Percentiles rank a stretch among this genome's conserved stretches.
These are phyloP conservation scores for Pseudonaja textilis DNA, from an alignment of 2,113 vertebrate species.

Conservation along the genomic window DNA sequence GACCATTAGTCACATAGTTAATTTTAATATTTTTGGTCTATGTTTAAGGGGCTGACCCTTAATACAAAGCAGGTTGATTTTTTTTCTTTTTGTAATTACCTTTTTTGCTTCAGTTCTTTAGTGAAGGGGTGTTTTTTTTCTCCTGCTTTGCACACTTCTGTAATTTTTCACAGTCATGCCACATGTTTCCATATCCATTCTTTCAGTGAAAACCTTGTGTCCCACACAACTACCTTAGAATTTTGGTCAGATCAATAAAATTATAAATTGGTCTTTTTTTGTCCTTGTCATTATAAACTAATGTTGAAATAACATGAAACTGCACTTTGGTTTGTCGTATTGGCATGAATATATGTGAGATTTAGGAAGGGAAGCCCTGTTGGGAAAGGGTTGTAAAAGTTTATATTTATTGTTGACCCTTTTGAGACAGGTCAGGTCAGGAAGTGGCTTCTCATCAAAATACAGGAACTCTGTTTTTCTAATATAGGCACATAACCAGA, in stretches of 20 bases:
- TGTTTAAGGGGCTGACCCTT: not conserved
- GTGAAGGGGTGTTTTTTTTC: not conserved
- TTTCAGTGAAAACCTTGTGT: slow-evolving; percentile 54
- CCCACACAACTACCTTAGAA: slow-evolving; percentile 68
- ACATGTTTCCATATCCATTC: slow-evolving; percentile 14
- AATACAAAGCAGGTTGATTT: slow-evolving; percentile 36
- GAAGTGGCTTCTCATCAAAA: not conserved
- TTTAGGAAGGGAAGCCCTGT: slow-evolving; percentile 48
- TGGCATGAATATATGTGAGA: slow-evolving; percentile 59
- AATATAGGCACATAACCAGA: not conserved
- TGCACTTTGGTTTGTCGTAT: slow-evolving; percentile 65
- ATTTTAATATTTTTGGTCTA: not conserved
- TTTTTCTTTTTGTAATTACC: not conserved
- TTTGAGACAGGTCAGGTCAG: not conserved
- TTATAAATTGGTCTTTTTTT: slow-evolving; percentile 70
- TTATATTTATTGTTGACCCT: slow-evolving; percentile 14
- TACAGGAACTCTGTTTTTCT: not conserved
- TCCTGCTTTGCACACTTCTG: not conserved
- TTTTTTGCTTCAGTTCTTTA: not conserved
- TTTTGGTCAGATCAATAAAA: slow-evolving; percentile 75
- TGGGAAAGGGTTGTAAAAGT: slow-evolving; percentile 51
- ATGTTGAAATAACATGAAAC: slow-evolving; percentile 65
- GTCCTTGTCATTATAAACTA: slow-evolving; percentile 59
- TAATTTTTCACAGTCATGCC: slow-evolving; percentile 25
- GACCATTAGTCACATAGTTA: not conserved